Evolutionary conservation across 2,888 invertebrate species (phyloP).

Genomic region (Thysanoteuthis rhombus): DNA sequence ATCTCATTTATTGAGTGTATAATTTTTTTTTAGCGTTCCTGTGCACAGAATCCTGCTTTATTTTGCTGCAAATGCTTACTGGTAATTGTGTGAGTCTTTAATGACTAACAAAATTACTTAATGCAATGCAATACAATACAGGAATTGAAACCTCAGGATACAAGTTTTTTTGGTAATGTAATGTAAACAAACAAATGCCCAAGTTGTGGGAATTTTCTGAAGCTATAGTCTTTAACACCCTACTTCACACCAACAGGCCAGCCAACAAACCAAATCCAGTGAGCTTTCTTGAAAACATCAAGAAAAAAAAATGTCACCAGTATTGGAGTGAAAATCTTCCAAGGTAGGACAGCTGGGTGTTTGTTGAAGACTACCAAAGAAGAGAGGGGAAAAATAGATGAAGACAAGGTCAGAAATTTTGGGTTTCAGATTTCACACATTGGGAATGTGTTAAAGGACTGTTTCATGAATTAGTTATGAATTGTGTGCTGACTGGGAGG

Average conservation of each 20-base stretch:
- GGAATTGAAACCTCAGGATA: neutral
- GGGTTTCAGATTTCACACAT: neutral
- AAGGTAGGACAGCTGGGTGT: neutral
- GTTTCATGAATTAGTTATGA: slow-evolving; percentile 12
- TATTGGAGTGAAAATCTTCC: neutral
- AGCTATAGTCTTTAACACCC: neutral
- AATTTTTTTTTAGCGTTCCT: too few species aligned
- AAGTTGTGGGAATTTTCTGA: neutral
- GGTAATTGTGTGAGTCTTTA: too few species aligned
- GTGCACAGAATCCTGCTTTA: too few species aligned
- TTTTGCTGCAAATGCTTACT: too few species aligned
- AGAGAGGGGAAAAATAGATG: neutral
- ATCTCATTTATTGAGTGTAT: too few species aligned
- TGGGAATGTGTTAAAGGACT: neutral
- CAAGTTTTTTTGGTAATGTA: neutral
- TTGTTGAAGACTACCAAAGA: neutral
- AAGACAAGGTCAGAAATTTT: neutral
- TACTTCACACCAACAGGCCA: neutral
- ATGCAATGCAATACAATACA: neutral
- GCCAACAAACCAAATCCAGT: neutral
- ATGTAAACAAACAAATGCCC: neutral
- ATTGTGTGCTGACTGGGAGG: slow-evolving; percentile 12
- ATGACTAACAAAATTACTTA: too few species aligned
- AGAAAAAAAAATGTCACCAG: neutral
- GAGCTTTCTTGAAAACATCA: neutral